Evolutionary conservation across 2,113 vertebrate genomes (phyloP).

Genomic region (Pelusios castaneus): DNA sequence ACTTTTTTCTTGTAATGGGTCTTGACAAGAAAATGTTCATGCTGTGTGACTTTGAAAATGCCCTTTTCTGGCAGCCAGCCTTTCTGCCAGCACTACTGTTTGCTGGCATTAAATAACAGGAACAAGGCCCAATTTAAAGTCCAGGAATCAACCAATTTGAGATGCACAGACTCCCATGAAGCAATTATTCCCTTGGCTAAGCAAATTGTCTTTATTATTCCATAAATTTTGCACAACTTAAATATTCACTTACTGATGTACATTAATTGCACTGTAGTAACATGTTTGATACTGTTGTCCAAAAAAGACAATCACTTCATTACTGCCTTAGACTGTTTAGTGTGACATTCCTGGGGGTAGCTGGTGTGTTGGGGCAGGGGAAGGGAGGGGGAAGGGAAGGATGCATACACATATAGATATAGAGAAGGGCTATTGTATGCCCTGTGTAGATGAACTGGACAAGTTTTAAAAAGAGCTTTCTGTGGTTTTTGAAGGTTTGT

Average conservation of each 20-base stretch:
- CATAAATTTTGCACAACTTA: conserved; percentile 50
- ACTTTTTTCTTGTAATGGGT: conserved; percentile 58
- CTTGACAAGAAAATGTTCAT: conserved; percentile 62
- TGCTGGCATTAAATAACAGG: conserved; percentile 57
- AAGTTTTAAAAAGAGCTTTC: conserved; percentile 43
- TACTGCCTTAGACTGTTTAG: conserved; percentile 10
- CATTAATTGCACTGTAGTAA: conserved; percentile 19
- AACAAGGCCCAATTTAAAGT: conserved; percentile 52
- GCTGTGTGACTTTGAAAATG: conserved; percentile 73
- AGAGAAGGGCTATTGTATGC: conserved; percentile 14
- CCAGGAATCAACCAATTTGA: conserved; percentile 51
- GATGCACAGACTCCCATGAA: background rate
- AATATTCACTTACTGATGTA: background rate
- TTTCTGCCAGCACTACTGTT: conserved; percentile 35
- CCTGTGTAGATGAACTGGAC: conserved; percentile 9
- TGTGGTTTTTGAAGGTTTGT: conserved; percentile 9
- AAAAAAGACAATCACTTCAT: conserved; percentile 12
- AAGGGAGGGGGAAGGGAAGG: too few species aligned
- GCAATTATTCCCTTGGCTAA: conserved; percentile 52
- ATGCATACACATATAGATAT: background rate
- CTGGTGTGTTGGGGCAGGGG: background rate
- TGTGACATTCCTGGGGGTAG: background rate
- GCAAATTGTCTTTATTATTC: conserved; percentile 44
- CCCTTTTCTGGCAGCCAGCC: conserved; percentile 48
- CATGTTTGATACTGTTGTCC: background rate